Evolutionary conservation across 1,140 invertebrate species (phyloP).

Genomic region (Orussus abietinus): DNA sequence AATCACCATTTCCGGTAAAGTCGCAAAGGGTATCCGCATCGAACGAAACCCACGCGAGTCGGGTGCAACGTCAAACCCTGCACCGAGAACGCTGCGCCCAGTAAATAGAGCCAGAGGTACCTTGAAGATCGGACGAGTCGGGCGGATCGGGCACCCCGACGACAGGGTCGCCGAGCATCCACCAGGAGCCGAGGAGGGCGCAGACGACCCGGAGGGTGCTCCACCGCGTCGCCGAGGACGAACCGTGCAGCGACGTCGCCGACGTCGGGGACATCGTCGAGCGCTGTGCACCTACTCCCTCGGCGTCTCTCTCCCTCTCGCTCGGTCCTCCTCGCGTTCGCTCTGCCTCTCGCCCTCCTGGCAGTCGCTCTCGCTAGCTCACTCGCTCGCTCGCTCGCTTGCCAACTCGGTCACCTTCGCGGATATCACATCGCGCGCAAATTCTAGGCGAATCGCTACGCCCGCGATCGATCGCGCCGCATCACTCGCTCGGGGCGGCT

Average conservation of each 20-base stretch:
- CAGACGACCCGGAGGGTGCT: constrained; percentile 22
- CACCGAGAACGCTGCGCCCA: too few species aligned
- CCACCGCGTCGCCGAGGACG: constrained; percentile 14
- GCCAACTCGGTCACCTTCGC: constrained; percentile 14
- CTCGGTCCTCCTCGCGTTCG: constrained; percentile 2
- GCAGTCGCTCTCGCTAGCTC: constrained; percentile 17
- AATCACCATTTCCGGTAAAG: too few species aligned
- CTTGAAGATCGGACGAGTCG: constrained; percentile 29
- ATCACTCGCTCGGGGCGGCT: constrained; percentile 2
- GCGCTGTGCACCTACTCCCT: constrained; percentile 25
- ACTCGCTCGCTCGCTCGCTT: constrained; percentile 12
- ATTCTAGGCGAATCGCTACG: constrained; percentile 9
- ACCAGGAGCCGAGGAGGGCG: constrained; percentile 23
- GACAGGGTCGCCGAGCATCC: constrained; percentile 25
- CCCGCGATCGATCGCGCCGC: constrained; percentile 18
- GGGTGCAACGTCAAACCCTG: too few species aligned
- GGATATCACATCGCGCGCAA: neutral
- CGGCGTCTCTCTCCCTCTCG: neutral
- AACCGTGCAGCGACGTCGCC: constrained; percentile 9
- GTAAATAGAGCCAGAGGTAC: too few species aligned
- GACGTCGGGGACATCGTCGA: constrained; percentile 23
- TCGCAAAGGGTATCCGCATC: too few species aligned
- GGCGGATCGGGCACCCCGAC: constrained; percentile 32
- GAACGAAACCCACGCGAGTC: too few species aligned
- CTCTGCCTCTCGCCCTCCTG: constrained; percentile 6